A percentile compares a stretch with the other conserved stretches of the same genome.
phyloP scores from a whole-genome alignment of 2,888 invertebrate species.

The Anagyrus pseudococci region DNA sequence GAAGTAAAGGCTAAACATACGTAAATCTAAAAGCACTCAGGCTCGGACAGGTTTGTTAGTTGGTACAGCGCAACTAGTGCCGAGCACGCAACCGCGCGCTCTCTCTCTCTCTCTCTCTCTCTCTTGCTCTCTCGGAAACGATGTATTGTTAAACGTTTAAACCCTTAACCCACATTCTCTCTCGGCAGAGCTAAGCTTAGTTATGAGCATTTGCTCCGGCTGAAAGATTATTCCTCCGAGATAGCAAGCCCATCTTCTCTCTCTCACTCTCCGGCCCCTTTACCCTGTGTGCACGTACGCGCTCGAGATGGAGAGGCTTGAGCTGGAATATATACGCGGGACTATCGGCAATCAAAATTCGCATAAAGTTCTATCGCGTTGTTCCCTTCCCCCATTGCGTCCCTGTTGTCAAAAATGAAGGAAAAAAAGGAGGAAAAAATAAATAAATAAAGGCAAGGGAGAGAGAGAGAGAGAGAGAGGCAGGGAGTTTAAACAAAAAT shows the following conservation, averaged over 20 bases:
- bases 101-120: not conserved
- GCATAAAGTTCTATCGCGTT: too few species aligned
- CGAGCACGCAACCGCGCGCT: not conserved
- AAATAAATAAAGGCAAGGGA: too few species aligned
- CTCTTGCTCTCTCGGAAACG: not conserved
- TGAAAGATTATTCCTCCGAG: not conserved
- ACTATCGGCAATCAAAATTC: too few species aligned
- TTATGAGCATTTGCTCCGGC: not conserved
- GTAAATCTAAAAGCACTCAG: conserved; percentile 7
- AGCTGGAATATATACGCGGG: too few species aligned
- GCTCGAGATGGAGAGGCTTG: too few species aligned
- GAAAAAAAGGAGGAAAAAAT: too few species aligned
- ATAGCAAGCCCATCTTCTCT: not conserved
- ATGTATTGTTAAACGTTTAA: conserved; percentile 2
- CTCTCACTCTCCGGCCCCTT: not conserved
- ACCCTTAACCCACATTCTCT: not conserved
- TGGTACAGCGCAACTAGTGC: conserved; percentile 2
- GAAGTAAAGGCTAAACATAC: not conserved
- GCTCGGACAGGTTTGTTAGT: conserved; percentile 13
- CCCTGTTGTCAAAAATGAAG: too few species aligned
- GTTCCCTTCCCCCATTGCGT: too few species aligned
- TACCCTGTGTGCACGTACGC: not conserved
- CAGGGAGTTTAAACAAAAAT: too few species aligned
- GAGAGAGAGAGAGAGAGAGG: too few species aligned
- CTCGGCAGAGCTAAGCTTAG: not conserved